These are phyloP conservation scores for Serinus canaria DNA, from an alignment of 2,113 vertebrate genomes.

Conservation along the genomic window DNA sequence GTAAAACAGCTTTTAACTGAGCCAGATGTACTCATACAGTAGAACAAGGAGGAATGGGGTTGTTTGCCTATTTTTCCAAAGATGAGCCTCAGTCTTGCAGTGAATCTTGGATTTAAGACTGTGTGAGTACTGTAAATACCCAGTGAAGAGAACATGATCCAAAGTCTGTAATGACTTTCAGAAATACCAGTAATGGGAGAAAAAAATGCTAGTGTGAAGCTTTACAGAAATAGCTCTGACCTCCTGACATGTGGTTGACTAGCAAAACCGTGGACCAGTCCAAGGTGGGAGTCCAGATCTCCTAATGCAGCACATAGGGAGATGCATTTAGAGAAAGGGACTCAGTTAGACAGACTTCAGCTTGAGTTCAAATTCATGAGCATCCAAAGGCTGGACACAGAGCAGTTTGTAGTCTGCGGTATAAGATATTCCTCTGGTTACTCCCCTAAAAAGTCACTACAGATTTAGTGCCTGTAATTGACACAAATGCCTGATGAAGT, in stretches of 20 bases:
- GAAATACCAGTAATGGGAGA: not conserved
- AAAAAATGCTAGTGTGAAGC: not conserved
- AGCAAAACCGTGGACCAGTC: not conserved
- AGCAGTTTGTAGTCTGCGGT: not conserved
- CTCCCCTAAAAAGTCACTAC: not conserved
- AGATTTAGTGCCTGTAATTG: not conserved
- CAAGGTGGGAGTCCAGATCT: not conserved
- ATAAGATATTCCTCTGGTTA: not conserved
- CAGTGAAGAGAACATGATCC: not conserved
- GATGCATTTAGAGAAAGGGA: not conserved
- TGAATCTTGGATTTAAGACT: not conserved
- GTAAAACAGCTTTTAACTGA: not conserved
- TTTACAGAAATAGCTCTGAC: not conserved
- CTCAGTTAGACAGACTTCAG: not conserved
- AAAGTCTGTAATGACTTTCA: not conserved
- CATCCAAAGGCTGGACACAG: not conserved
- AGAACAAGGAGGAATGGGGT: not conserved
- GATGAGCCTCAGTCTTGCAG: rapidly evolving
- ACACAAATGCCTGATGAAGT: rapidly evolving
- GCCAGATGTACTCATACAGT: not conserved
- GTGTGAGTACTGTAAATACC: not conserved
- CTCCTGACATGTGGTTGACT: not conserved
- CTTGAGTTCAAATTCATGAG: not conserved
- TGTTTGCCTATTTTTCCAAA: not conserved
- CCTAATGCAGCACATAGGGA: not conserved